Base-by-base conservation (phyloP, 2,888 invertebrate genomes). In the Platycnemis pennipes region DNA sequence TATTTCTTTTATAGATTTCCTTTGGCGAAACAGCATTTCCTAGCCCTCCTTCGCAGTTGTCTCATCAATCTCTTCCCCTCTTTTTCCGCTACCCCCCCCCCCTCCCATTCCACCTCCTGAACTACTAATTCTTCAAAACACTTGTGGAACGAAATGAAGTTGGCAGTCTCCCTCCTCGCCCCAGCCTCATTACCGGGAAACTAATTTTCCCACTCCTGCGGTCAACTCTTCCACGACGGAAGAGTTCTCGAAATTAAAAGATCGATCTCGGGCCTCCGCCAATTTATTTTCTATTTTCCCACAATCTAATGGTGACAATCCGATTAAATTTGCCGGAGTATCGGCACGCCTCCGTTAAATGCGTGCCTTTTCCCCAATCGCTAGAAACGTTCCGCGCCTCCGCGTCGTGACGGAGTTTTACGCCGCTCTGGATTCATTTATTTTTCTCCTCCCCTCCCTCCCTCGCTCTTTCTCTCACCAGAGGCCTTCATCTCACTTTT, bases 211-310 rank as follows among this genome's bases (percentile, higher is more conserved):
- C 77, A 26, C 31, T 77, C 77, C 8, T 31, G 31, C 37, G 77
- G 11, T 77, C 77, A 77, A 37, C 37, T 63, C 13, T 37, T 37
- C 37, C 77, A 53, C 63, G 63, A 63, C 22, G 63, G 16, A 26
- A 77, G 16, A 77, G 49, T 19, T 49, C 49, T 49, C 49, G 49
- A 49, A 49, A 49, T 49, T n/a, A n/a, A 63, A 63, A 56, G 63
- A 63, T 7, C 22, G 63, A 16, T 8, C 63, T 63, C 63, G 63
- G 53, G 19, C 26, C 77, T 77, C 37, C 31, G 2, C 11, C 77
- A 77, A 77, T 77, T 77, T 77, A 77, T 77, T 77, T 77, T 77
- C 77, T 77, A 77, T 77, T 77, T 77, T 77, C 77, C 77, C n/a
- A 11, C 37, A 77, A 77, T 77, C 77, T 77, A 77, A 37, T 77